A percentile compares a stretch with the other conserved stretches of the same genome.
Conservation (phyloP, 2,113 vertebrate genomes). For the Coregonus clupeaformis region DNA sequence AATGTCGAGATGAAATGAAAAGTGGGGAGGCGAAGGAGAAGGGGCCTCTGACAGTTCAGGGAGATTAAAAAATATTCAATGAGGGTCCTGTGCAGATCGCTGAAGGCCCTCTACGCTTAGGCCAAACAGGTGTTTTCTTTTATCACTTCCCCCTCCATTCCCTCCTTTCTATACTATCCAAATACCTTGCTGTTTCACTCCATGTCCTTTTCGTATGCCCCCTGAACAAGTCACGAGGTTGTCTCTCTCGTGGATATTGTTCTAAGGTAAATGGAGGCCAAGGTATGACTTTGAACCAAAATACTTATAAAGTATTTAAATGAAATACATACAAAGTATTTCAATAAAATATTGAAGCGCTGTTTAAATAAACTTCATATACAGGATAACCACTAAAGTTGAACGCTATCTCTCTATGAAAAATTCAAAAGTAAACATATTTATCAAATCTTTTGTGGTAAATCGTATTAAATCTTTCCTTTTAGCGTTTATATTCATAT, state of each 20-base stretch:
- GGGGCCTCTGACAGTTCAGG: constrained; percentile 70
- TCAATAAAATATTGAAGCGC: too few relatives aligned
- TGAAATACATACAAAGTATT: too few relatives aligned
- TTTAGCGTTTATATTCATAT: too few relatives aligned
- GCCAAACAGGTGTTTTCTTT: constrained; percentile 88
- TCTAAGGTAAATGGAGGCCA: too few relatives aligned
- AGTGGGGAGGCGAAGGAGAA: neutral
- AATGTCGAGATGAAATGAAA: constrained; percentile 82
- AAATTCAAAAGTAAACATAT: too few relatives aligned
- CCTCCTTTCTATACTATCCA: constrained; percentile 66
- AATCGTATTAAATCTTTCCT: too few relatives aligned
- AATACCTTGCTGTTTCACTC: constrained; percentile 47
- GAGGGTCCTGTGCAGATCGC: constrained; percentile 72
- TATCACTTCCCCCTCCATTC: constrained; percentile 61
- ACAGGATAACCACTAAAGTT: too few relatives aligned
- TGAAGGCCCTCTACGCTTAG: constrained; percentile 64
- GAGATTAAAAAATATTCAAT: constrained; percentile 64
- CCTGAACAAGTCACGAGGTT: constrained; percentile 59
- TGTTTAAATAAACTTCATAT: too few relatives aligned
- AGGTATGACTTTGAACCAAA: too few relatives aligned
- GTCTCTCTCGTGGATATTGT: constrained; percentile 39
- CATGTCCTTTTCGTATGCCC: constrained; percentile 37
- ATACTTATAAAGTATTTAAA: too few relatives aligned
- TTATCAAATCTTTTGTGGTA: too few relatives aligned
- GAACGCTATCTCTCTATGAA: too few relatives aligned